These are phyloP conservation scores for Cordilura impudica DNA, from an alignment of 2,888 invertebrate genomes.

Conservation along the genomic window DNA sequence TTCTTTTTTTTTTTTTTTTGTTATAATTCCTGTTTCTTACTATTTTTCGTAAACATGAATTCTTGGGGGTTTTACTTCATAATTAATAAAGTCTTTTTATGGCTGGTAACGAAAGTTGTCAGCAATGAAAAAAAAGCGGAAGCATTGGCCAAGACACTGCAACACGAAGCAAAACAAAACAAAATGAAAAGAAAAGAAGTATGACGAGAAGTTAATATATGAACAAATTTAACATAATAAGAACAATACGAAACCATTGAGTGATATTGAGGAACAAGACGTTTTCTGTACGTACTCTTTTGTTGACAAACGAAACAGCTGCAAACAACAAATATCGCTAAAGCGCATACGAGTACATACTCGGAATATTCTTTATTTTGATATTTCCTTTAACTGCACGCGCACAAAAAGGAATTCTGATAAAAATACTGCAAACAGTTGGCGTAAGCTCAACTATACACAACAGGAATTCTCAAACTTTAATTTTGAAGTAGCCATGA, in stretches of 20 bases:
- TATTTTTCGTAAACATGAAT: constrained; percentile 33
- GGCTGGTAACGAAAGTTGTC: constrained; percentile 14
- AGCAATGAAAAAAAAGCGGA: constrained; percentile 32
- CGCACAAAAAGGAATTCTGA: constrained; percentile 69
- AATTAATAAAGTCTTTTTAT: constrained; percentile 49
- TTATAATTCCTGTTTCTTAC: constrained; percentile 32
- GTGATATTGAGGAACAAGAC: constrained; percentile 47
- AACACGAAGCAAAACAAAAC: constrained; percentile 29
- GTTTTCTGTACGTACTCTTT: constrained; percentile 30
- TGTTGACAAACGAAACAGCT: constrained; percentile 62
- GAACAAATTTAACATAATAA: constrained; percentile 37
- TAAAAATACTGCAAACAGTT: constrained; percentile 64
- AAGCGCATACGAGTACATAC: constrained; percentile 48
- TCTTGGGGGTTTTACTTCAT: constrained; percentile 47
- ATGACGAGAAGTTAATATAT: constrained; percentile 15
- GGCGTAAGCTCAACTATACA: not conserved
- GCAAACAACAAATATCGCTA: constrained; percentile 63
- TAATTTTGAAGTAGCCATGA: not conserved
- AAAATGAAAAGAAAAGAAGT: constrained; percentile 11
- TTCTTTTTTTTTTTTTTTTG: constrained; percentile 26
- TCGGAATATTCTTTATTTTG: constrained; percentile 7
- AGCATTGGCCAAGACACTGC: constrained; percentile 37
- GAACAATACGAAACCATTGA: not conserved
- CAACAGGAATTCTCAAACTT: not conserved
- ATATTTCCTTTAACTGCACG: constrained; percentile 47